These are phyloP conservation scores for Enteromius viviparus DNA, from an alignment of 2,797 vertebrate species.

Conservation along the genomic window DNA sequence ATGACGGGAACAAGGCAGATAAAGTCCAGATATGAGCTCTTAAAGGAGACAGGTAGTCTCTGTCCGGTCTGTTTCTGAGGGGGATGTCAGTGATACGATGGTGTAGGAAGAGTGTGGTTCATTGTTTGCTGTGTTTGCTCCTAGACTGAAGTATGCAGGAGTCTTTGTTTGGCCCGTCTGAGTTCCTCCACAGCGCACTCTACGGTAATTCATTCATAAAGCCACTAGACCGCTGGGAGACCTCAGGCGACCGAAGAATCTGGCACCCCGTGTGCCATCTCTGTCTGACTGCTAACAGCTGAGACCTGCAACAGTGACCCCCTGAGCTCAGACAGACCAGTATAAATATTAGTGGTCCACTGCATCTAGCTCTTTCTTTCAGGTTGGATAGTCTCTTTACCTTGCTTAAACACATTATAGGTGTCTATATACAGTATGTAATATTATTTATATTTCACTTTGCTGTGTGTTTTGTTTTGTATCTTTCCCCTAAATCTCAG, in stretches of 20 bases:
- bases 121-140: constrained; percentile 33
- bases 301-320: constrained; percentile 37
- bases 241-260: constrained; percentile 39
- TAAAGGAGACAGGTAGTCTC: constrained; percentile 24
- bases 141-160: constrained; percentile 23
- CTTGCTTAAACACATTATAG: not conserved
- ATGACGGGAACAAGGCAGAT: not conserved
- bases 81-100: not conserved
- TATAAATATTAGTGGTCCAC: constrained; percentile 14
- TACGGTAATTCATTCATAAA: constrained; percentile 57
- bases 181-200: constrained; percentile 45
- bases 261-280: constrained; percentile 26
- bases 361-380: not conserved
- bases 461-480: not conserved
- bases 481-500: constrained; percentile 3
- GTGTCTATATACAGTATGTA: not conserved
- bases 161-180: constrained; percentile 62
- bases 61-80: not conserved
- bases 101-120: constrained; percentile 13
- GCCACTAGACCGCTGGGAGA: constrained; percentile 20
- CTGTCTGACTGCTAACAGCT: constrained; percentile 46
- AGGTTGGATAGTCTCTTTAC: not conserved
- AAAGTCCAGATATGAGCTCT: constrained; percentile 36
- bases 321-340: constrained; percentile 22
- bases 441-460: not conserved